These are phyloP conservation scores for Eulemur rufifrons DNA, from an alignment of 2,113 vertebrate species.

Conservation along the genomic window DNA sequence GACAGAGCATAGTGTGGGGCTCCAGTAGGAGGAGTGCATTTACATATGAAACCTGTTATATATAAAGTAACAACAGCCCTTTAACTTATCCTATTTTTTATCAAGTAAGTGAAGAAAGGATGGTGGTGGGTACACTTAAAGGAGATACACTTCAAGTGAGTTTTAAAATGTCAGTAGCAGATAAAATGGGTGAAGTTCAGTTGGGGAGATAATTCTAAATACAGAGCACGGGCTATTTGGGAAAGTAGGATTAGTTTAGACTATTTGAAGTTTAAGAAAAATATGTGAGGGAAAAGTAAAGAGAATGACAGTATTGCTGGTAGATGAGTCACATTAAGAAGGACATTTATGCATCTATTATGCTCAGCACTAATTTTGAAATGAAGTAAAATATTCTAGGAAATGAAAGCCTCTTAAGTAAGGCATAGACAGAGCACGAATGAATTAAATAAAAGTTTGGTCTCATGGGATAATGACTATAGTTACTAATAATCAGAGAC, in stretches of 20 bases:
- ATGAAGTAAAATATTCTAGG: not conserved
- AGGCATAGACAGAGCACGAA: not conserved
- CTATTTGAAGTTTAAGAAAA: not conserved
- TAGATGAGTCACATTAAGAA: not conserved
- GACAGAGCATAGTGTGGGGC: not conserved
- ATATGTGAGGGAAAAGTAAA: not conserved
- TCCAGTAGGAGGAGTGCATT: not conserved
- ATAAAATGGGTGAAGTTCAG: not conserved
- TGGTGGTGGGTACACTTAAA: not conserved
- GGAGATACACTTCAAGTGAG: not conserved
- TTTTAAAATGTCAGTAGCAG: not conserved
- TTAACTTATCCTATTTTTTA: not conserved
- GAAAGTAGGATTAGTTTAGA: not conserved
- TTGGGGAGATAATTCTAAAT: not conserved
- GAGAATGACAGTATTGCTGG: not conserved
- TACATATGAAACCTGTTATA: not conserved
- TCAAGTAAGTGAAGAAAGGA: not conserved
- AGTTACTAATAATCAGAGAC: not conserved
- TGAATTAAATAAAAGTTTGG: not conserved
- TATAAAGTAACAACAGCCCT: not conserved
- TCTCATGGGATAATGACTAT: not conserved
- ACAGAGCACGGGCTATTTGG: not conserved
- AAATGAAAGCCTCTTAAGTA: not conserved
- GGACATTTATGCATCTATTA: not conserved
- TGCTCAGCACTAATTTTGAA: not conserved